Evolutionary conservation across 2,113 vertebrate species (phyloP).

Genomic region (Dipodomys ordii): DNA sequence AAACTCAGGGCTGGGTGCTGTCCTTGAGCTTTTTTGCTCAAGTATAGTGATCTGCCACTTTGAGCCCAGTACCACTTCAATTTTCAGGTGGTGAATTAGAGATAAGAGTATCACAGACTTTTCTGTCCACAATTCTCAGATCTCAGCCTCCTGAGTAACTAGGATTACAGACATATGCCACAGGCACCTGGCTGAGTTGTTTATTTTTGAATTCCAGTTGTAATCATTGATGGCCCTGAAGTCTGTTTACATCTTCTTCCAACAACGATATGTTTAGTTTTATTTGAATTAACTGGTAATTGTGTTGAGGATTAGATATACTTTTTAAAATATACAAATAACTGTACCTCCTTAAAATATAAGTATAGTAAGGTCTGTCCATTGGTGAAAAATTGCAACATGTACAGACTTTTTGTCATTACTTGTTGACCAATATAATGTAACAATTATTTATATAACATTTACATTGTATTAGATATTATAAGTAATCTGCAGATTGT

Average conservation of each 20-base stretch:
- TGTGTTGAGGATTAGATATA: neutral
- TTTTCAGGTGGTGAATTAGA: too few relatives aligned
- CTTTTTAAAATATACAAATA: conserved; percentile 23
- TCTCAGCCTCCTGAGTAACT: too few relatives aligned
- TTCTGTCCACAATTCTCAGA: too few relatives aligned
- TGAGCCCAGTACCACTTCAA: too few relatives aligned
- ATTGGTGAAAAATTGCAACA: neutral
- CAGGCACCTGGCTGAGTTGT: too few relatives aligned
- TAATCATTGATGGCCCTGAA: conserved; percentile 37
- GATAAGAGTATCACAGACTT: too few relatives aligned
- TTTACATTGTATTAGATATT: neutral
- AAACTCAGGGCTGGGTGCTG: too few relatives aligned
- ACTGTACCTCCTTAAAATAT: conserved; percentile 9
- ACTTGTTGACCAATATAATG: neutral
- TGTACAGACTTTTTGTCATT: neutral
- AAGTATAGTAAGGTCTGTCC: neutral
- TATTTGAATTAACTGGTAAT: too few relatives aligned
- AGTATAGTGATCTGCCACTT: too few relatives aligned
- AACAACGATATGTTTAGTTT: neutral
- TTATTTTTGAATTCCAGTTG: neutral
- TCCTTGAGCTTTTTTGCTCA: too few relatives aligned
- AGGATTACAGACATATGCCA: too few relatives aligned
- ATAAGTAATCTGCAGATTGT: neutral
- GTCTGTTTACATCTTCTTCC: conserved; percentile 29
- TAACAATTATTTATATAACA: neutral